A percentile compares a stretch with the other conserved stretches of the same genome.
Evolutionary conservation across 1,140 invertebrate species (phyloP).

Genomic region (Lucilia cuprina): DNA sequence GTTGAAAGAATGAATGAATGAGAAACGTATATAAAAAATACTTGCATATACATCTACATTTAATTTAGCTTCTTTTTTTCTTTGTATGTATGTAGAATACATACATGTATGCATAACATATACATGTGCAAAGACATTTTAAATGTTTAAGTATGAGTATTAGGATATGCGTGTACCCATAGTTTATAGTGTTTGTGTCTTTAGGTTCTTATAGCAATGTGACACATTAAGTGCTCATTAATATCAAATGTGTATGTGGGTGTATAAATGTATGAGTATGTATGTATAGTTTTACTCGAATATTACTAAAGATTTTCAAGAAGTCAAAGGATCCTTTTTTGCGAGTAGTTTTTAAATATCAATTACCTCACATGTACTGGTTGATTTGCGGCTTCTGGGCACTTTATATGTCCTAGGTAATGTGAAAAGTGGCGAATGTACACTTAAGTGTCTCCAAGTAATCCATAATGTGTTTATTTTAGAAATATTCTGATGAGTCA

Average conservation of each 20-base stretch:
- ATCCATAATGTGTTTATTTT: no score
- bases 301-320: no score
- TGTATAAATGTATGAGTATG: neutral
- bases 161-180: neutral
- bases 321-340: no score
- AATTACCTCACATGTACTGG: no score
- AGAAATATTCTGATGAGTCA: no score
- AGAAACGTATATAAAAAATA: no score
- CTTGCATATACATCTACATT: neutral
- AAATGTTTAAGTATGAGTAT: neutral
- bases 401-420: no score
- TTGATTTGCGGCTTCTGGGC: no score
- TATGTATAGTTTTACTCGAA: neutral
- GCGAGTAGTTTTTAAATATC: no score
- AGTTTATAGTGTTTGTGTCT: neutral
- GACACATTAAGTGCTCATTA: constrained; percentile 14
- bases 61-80: neutral
- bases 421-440: no score
- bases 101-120: neutral
- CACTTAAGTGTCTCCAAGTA: no score
- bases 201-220: neutral
- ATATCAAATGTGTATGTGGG: neutral
- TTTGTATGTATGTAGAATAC: neutral
- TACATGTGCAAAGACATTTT: neutral
- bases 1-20: no score